Conservation (phyloP, 2,113 vertebrate species). For the Steatornis caripensis region DNA sequence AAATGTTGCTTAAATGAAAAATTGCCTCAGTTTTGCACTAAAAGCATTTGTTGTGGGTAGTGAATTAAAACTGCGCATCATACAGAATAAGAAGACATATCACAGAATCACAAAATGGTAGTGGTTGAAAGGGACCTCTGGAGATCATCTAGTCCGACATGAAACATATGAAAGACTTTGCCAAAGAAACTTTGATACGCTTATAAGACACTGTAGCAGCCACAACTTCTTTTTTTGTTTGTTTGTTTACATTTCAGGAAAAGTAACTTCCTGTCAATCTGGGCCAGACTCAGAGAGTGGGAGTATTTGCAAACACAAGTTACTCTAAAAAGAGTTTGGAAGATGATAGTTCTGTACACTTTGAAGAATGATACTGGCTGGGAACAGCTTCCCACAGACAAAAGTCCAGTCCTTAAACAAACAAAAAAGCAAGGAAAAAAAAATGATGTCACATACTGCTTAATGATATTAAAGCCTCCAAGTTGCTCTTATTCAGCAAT, state of each 20-base stretch:
- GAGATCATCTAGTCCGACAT: too few relatives aligned
- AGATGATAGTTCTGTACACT: not conserved
- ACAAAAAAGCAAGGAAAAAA: not conserved
- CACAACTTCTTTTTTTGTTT: not conserved
- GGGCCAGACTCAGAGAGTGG: not conserved
- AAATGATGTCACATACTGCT: not conserved
- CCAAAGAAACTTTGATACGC: not conserved
- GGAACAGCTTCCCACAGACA: not conserved
- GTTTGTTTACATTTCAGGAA: not conserved
- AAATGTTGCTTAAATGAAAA: not conserved
- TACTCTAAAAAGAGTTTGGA: constrained; percentile 37
- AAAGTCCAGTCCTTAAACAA: not conserved
- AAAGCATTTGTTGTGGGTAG: not conserved
- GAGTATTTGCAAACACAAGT: constrained; percentile 17
- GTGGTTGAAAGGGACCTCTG: too few relatives aligned
- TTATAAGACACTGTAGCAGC: not conserved
- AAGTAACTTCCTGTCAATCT: constrained; percentile 29
- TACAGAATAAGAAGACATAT: not conserved
- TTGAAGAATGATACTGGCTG: not conserved
- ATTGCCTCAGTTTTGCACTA: not conserved
- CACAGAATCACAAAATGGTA: too few relatives aligned
- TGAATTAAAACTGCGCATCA: not conserved
- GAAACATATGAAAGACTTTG: not conserved
- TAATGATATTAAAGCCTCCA: not conserved
- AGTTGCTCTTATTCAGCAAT: not conserved